phyloP scores from a whole-genome alignment of 2,888 invertebrate species.

The Heliconius hortense region DNA sequence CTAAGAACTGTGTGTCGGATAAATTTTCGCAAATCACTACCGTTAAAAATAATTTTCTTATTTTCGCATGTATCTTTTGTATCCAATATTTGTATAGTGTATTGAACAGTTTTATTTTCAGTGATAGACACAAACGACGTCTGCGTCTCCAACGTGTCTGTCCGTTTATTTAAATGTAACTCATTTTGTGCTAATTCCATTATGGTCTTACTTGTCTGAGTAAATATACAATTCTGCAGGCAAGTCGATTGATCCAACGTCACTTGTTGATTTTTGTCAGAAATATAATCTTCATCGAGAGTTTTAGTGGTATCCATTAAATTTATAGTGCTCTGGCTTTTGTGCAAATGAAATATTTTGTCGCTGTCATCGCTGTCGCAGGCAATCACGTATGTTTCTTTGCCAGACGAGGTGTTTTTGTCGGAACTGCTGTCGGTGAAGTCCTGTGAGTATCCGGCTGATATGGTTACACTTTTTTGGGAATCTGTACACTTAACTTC shows the following conservation, averaged over 20 bases:
- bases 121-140: conserved; percentile 68
- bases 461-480: conserved; percentile 71
- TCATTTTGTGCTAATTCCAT: conserved; percentile 73
- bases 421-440: conserved; percentile 71
- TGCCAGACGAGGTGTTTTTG: conserved; percentile 67
- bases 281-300: conserved; percentile 41
- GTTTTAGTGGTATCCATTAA: conserved; percentile 43
- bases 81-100: conserved; percentile 54
- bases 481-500: conserved; percentile 68
- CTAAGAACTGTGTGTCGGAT: not conserved
- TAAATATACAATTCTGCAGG: conserved; percentile 58
- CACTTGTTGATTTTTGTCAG: conserved; percentile 47
- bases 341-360: conserved; percentile 50
- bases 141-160: conserved; percentile 64
- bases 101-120: conserved; percentile 62
- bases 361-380: conserved; percentile 66
- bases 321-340: conserved; percentile 49
- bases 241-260: conserved; percentile 29
- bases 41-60: conserved; percentile 3
- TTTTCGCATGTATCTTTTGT: conserved; percentile 24
- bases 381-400: conserved; percentile 70
- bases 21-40: not conserved
- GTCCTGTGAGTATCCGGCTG: conserved; percentile 66
- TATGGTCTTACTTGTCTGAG: conserved; percentile 83
- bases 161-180: conserved; percentile 39